A percentile compares a stretch with the other conserved stretches of the same genome.
Conservation (phyloP, 2,888 invertebrate species). For the Synergus japonicus region DNA sequence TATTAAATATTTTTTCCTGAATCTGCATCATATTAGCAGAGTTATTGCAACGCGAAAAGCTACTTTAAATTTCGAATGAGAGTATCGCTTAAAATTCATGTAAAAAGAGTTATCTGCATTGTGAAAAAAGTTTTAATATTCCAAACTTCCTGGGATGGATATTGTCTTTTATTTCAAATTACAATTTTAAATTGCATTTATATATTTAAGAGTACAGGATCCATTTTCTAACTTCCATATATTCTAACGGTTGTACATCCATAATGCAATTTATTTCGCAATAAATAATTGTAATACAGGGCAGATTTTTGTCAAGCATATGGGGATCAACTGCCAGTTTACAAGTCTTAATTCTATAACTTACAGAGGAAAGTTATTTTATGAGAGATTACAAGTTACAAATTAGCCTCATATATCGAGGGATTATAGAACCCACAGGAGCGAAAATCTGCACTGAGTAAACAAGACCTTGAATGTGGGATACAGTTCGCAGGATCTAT, state of each 20-base stretch:
- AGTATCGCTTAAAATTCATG: neutral
- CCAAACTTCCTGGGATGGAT: neutral
- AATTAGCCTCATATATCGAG: constrained; percentile 39
- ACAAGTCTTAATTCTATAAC: constrained; percentile 38
- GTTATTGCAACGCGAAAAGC: neutral
- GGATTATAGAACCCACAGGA: constrained; percentile 20
- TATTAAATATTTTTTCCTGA: neutral
- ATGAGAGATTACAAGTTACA: constrained; percentile 41
- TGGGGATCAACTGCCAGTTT: constrained; percentile 36
- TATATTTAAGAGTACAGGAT: too few relatives aligned
- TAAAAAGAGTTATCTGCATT: neutral
- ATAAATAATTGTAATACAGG: constrained; percentile 14
- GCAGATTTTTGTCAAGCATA: neutral
- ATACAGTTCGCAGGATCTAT: neutral
- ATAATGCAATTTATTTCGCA: neutral
- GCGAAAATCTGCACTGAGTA: constrained; percentile 31
- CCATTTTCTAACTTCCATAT: neutral
- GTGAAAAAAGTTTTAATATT: neutral
- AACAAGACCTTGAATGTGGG: constrained; percentile 18
- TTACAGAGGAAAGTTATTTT: constrained; percentile 36
- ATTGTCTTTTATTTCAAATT: too few relatives aligned
- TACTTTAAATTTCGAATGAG: constrained; percentile 13
- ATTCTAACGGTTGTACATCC: neutral
- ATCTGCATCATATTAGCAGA: neutral
- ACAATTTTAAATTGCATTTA: neutral